A percentile compares a stretch with the other conserved stretches of the same genome.
Evolutionary conservation across 2,797 vertebrate genomes (phyloP).

Genomic region (Neostethus bicornis): DNA sequence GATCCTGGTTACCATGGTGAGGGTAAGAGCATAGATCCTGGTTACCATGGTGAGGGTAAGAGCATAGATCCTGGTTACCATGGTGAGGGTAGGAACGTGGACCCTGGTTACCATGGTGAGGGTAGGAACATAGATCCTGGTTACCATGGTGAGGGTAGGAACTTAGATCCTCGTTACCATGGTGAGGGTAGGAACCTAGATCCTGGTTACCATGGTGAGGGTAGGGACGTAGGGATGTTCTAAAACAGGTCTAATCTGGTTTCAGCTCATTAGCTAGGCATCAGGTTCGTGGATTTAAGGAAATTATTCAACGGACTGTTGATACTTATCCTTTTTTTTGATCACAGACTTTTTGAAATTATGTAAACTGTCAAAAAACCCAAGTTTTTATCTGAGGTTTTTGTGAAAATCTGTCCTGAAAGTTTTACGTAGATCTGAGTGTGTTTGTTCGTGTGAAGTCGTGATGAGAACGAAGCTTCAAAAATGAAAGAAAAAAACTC

Average conservation of each 20-base stretch:
- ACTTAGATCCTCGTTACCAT: conserved; percentile 22
- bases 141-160: no score
- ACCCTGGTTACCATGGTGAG: no score
- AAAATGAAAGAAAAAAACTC: conserved; percentile 3
- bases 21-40: no score
- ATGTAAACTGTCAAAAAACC: not conserved
- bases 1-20: no score
- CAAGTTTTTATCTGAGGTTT: not conserved
- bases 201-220: conserved; percentile 19
- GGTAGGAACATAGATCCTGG: no score
- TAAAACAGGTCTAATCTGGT: conserved; percentile 13
- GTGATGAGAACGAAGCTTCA: not conserved
- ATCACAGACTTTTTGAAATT: not conserved
- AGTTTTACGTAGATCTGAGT: conserved; percentile 58
- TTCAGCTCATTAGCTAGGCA: conserved; percentile 18
- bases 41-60: no score
- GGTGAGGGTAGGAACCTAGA: conserved; percentile 5
- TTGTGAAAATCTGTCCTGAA: not conserved
- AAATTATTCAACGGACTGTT: not conserved
- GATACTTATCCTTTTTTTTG: not conserved
- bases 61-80: no score
- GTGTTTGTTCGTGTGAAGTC: conserved; percentile 45
- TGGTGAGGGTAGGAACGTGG: no score
- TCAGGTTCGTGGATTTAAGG: not conserved
- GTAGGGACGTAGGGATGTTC: conserved; percentile 14